Conservation (phyloP, 2,113 vertebrate genomes). For the Lynx canadensis region DNA sequence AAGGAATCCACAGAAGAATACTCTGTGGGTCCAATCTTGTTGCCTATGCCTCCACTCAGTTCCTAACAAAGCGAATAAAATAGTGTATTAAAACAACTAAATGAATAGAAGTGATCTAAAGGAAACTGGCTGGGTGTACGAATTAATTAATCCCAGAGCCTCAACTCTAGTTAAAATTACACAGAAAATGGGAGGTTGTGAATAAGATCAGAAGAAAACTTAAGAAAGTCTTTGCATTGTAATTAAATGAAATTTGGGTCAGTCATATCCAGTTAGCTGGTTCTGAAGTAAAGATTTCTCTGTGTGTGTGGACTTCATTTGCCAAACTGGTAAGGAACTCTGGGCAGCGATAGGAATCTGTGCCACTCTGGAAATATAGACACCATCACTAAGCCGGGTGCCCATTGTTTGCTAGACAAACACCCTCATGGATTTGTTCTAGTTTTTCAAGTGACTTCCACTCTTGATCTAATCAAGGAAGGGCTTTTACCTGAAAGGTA, state of each 20-base stretch:
- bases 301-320: neutral
- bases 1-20: constrained; percentile 18
- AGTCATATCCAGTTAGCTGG: neutral
- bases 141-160: neutral
- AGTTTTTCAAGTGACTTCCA: neutral
- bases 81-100: neutral
- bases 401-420: neutral
- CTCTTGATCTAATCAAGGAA: neutral
- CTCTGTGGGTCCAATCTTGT: neutral
- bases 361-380: neutral
- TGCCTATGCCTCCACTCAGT: neutral
- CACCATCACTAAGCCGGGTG: too few species aligned
- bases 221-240: neutral
- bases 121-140: neutral
- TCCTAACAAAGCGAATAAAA: neutral
- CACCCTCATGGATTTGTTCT: neutral
- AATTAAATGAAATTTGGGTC: neutral
- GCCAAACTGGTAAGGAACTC: neutral
- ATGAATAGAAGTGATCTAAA: neutral
- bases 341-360: neutral
- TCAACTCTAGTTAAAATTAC: neutral
- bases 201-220: neutral
- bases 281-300: neutral
- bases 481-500: neutral
- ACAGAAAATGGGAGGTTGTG: neutral